These are phyloP conservation scores for Albula glossodonta DNA, from an alignment of 2,113 vertebrate genomes.

Conservation along the genomic window DNA sequence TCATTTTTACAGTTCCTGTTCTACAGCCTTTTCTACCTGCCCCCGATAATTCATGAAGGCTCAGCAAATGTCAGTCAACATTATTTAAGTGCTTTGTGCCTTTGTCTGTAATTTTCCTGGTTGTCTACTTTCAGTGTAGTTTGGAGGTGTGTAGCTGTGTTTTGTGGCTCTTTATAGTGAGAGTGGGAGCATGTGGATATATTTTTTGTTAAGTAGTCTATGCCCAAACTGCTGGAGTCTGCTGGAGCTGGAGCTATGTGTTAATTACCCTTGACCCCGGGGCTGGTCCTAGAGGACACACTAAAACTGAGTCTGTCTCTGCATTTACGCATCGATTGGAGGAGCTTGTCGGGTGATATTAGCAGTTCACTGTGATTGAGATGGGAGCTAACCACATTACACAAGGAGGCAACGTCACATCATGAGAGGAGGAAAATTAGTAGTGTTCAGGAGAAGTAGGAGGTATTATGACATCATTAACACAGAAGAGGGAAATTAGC, in stretches of 20 bases:
- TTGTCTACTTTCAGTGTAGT: no score
- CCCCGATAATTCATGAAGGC: background rate
- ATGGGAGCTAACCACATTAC: background rate
- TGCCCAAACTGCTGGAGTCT: no score
- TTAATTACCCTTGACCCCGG: background rate
- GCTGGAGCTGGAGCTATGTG: background rate
- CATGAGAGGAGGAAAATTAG: no score
- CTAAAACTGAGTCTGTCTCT: background rate
- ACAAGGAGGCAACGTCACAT: background rate
- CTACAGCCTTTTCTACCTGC: no score
- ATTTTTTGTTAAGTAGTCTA: no score
- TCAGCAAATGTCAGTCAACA: background rate
- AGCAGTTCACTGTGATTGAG: background rate
- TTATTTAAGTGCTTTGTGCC: no score
- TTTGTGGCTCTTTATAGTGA: no score
- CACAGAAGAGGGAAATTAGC: background rate
- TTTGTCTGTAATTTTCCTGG: no score
- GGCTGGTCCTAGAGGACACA: background rate
- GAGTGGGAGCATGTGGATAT: no score
- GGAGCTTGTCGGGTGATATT: slow-evolving; percentile 2
- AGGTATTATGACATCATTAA: background rate
- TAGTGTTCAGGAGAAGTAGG: background rate
- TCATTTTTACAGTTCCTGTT: no score
- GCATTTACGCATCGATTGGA: background rate
- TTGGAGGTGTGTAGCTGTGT: no score